Conservation (phyloP, 2,113 vertebrate species). For the Reinhardtius hippoglossoides region DNA sequence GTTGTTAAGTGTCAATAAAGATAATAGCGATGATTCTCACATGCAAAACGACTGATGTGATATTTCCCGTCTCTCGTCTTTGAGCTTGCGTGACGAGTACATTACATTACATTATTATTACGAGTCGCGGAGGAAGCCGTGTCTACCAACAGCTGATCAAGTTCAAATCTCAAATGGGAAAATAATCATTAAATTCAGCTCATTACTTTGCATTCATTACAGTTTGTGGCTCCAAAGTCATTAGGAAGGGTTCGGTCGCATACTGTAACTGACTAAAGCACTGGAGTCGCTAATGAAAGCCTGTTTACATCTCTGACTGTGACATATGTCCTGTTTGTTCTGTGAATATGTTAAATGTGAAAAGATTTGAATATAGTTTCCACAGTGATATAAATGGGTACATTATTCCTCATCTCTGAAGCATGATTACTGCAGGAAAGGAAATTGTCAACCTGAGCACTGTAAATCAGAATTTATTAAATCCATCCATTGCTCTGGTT, state of each 20-base stretch:
- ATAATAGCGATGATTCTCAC: background rate
- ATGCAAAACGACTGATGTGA: background rate
- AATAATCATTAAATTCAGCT: constrained; percentile 53
- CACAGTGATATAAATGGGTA: background rate
- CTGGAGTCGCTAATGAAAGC: constrained; percentile 53
- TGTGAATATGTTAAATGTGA: background rate
- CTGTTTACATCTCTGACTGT: constrained; percentile 51
- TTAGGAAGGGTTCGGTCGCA: constrained; percentile 49
- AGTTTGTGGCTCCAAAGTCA: constrained; percentile 42
- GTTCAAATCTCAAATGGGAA: constrained; percentile 48
- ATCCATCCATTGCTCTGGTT: background rate
- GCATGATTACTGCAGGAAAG: constrained; percentile 1
- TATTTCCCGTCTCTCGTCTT: background rate
- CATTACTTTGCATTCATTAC: constrained; percentile 58
- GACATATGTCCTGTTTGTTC: constrained; percentile 26
- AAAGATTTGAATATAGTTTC: background rate
- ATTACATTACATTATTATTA: too few species aligned
- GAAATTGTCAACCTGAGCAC: background rate
- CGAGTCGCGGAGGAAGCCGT: too few species aligned
- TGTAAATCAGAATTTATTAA: constrained; percentile 11
- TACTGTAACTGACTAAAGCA: constrained; percentile 40
- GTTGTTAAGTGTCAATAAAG: background rate
- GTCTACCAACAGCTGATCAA: constrained; percentile 34
- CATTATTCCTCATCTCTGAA: background rate
- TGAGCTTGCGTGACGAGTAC: too few species aligned